phyloP scores from a whole-genome alignment of 2,797 vertebrate genomes.

The Siniperca scherzeri region DNA sequence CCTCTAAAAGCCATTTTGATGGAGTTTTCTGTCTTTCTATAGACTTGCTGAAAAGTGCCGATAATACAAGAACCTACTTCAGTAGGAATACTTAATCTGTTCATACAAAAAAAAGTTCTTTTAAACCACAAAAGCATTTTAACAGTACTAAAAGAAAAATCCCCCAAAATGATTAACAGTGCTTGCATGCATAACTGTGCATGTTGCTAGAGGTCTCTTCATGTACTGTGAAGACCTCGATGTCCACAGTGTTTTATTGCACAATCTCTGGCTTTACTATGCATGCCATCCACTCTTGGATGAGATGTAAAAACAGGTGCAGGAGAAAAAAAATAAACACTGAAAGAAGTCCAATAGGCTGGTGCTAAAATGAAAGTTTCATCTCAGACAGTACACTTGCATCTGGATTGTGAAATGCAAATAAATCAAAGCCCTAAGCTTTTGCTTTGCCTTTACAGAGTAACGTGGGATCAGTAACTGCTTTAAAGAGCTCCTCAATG shows the following conservation, averaged over 20 bases:
- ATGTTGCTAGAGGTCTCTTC: slow-evolving; percentile 45
- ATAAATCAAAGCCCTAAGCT: slow-evolving; percentile 16
- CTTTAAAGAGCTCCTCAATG: slow-evolving; percentile 6
- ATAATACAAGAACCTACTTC: slow-evolving; percentile 51
- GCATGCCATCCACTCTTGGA: slow-evolving; percentile 18
- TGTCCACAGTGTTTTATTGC: slow-evolving; percentile 77
- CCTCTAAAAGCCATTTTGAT: slow-evolving; percentile 32
- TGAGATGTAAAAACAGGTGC: slow-evolving; percentile 18
- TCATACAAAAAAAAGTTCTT: slow-evolving; percentile 37
- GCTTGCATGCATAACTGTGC: slow-evolving; percentile 73
- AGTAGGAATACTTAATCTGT: slow-evolving; percentile 52
- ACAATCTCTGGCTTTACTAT: slow-evolving; percentile 65
- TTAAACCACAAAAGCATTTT: slow-evolving; percentile 15
- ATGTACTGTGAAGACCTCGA: slow-evolving; percentile 19
- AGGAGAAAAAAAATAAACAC: background rate
- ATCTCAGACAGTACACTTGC: slow-evolving; percentile 18
- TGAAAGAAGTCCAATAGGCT: background rate
- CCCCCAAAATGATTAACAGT: slow-evolving; percentile 42
- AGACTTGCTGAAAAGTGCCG: slow-evolving; percentile 51
- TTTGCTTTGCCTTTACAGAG: slow-evolving; percentile 22
- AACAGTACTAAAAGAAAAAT: slow-evolving; percentile 24
- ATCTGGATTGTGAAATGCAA: slow-evolving; percentile 40
- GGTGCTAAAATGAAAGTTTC: slow-evolving; percentile 16
- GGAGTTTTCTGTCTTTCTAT: slow-evolving; percentile 20
- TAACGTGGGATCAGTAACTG: slow-evolving; percentile 4